Evolutionary conservation across 2,797 vertebrate species (phyloP).

Genomic region (Babyrousa celebensis): DNA sequence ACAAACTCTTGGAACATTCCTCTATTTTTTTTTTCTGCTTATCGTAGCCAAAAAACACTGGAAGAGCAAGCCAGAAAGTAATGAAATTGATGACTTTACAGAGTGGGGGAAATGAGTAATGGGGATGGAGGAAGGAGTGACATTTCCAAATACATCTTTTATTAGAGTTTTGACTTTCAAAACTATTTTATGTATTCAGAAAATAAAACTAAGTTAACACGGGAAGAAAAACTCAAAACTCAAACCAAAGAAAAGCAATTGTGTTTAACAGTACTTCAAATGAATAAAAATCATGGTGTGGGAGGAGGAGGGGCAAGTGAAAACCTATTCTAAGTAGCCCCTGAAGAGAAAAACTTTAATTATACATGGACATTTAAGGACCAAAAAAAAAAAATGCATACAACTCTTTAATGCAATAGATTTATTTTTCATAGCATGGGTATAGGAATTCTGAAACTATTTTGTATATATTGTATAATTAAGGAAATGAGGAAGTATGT

Average conservation of each 20-base stretch:
- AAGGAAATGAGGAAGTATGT: not conserved
- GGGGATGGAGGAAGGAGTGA: not conserved
- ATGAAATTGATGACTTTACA: slow-evolving; percentile 13
- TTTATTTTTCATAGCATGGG: not conserved
- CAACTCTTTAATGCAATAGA: slow-evolving; percentile 5
- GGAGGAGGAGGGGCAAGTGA: not conserved
- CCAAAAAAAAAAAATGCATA: not conserved
- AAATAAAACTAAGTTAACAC: slow-evolving; percentile 31
- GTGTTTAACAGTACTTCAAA: slow-evolving; percentile 7
- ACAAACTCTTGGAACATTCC: not conserved
- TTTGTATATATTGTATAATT: not conserved
- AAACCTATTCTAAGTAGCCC: slow-evolving; percentile 26
- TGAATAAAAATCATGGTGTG: not conserved
- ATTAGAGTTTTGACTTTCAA: slow-evolving; percentile 24
- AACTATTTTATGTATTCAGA: slow-evolving; percentile 13
- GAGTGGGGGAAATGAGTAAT: slow-evolving; percentile 4
- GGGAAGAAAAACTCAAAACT: not conserved
- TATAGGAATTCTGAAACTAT: slow-evolving; percentile 15
- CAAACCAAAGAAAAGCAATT: slow-evolving; percentile 20
- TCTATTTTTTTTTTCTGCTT: not conserved
- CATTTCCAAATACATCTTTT: slow-evolving; percentile 24
- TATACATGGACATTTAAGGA: not conserved
- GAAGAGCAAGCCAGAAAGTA: slow-evolving; percentile 25
- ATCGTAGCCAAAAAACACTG: slow-evolving; percentile 18
- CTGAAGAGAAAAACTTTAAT: not conserved